Evolutionary conservation across 1,140 invertebrate genomes (phyloP).

Genomic region (Micrasema longulum): DNA sequence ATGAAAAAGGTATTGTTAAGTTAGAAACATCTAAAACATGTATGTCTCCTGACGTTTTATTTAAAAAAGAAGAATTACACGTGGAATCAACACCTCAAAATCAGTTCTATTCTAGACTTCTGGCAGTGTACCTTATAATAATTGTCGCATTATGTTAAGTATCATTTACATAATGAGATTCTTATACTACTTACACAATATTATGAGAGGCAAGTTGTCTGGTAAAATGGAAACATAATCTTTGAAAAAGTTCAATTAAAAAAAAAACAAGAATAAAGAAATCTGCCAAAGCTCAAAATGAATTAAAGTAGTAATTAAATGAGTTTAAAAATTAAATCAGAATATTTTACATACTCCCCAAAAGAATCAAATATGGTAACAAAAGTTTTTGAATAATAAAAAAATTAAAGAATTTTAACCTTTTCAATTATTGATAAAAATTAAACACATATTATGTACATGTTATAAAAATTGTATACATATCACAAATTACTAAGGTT

Average conservation of each 20-base stretch:
- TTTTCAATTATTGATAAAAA: not conserved
- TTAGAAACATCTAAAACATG: too few relatives aligned
- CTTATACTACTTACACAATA: not conserved
- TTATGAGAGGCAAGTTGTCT: not conserved
- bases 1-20: too few relatives aligned
- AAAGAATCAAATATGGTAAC: too few relatives aligned
- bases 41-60: too few relatives aligned
- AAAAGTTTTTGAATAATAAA: too few relatives aligned
- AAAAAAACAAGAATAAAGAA: not conserved
- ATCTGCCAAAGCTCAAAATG: not conserved
- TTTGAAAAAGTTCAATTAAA: not conserved
- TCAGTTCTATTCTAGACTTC: not conserved
- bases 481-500: constrained; percentile 48
- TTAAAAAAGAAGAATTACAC: too few relatives aligned
- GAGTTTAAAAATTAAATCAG: not conserved
- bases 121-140: constrained; percentile 15
- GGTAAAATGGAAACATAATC: not conserved
- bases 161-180: constrained; percentile 18
- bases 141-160: constrained; percentile 9
- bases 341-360: not conserved
- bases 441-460: constrained; percentile 6
- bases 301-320: not conserved
- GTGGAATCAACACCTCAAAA: too few relatives aligned
- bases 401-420: too few relatives aligned
- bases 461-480: constrained; percentile 20